Evolutionary conservation across 1,140 invertebrate species (phyloP), one percentile per base, ranked within the genome.

Genomic region (Globodera rostochiensis): DNA sequence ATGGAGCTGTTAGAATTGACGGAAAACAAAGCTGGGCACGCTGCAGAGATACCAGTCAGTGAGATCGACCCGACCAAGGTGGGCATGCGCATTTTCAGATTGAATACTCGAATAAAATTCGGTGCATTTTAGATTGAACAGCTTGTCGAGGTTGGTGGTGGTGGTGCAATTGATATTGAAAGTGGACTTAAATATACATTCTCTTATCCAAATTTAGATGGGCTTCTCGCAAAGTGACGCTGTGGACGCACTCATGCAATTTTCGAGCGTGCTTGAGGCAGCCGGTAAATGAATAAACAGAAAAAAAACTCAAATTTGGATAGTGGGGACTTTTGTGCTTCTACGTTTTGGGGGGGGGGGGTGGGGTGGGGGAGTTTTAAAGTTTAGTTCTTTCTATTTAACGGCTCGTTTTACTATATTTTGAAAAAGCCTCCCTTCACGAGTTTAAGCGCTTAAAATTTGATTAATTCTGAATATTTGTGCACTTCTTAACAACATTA

Each of bases 181-280:
- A 53, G 8, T 3, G 8, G 8, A 53, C 15, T 53, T 53, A 53
- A 53, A 11, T 53, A 11, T 53, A 2, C 53, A 53, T 53, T 53
- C 4, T 19, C 4, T 64, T 60, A 6, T 19, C 19, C 1, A 6
- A 6, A 19, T 64, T 64, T 64, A 64, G n/a, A 83, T 83, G 82
- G 82, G 82, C 5, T 83, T 83, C 47, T 83, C 82, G 6, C 82
- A 83, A 45, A 83, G 82, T 77, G 82, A 83, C 70, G 82, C 82
- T 21, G 82, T 83, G 9, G 82, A 83, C 25, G 82, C 82, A 19
- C 82, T 83, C 21, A 53, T 83, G 73, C 47, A 57, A 15, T 67
- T 81, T 64, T 60, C 82, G 0, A 76, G 80, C 8, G 80, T 83
- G 13, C 82, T 66, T 1, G 81, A 83, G 60, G 82, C 82, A 60